Conservation (phyloP, 2,797 vertebrate genomes). For the Hemibagrus guttatus region DNA sequence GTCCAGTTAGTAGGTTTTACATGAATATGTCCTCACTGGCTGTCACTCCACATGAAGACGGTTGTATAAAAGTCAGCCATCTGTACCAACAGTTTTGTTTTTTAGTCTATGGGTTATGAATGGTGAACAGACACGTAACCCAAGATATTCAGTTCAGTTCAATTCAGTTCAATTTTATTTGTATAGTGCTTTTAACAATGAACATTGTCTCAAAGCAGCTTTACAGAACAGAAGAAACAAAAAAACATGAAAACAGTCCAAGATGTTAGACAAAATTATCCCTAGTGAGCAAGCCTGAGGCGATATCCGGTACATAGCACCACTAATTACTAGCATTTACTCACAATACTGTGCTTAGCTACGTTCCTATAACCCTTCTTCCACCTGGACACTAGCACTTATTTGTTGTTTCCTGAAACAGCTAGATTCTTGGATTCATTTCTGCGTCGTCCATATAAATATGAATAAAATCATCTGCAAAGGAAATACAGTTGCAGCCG, state of each 20-base stretch:
- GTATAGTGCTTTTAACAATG: too few species aligned
- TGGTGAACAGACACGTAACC: not conserved
- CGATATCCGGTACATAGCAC: not conserved
- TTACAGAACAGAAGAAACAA: too few species aligned
- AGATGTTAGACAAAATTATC: too few species aligned
- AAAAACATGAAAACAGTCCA: too few species aligned
- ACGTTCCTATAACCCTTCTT: not conserved
- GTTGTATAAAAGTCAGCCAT: too few species aligned
- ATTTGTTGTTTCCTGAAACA: not conserved
- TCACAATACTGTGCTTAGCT: not conserved
- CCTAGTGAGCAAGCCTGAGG: too few species aligned
- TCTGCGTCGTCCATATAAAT: not conserved
- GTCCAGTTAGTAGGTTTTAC: too few species aligned
- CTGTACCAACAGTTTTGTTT: too few species aligned
- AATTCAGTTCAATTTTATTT: too few species aligned
- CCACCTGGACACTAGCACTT: not conserved
- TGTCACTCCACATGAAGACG: not conserved
- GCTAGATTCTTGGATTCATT: not conserved
- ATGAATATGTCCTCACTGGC: not conserved
- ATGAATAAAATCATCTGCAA: not conserved
- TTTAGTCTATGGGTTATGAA: not conserved
- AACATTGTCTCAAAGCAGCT: too few species aligned
- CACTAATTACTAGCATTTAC: not conserved
- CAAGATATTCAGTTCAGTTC: not conserved
- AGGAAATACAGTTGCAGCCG: not conserved